Evolutionary conservation across 2,888 invertebrate species (phyloP).

Genomic region (Stramonita haemastoma): DNA sequence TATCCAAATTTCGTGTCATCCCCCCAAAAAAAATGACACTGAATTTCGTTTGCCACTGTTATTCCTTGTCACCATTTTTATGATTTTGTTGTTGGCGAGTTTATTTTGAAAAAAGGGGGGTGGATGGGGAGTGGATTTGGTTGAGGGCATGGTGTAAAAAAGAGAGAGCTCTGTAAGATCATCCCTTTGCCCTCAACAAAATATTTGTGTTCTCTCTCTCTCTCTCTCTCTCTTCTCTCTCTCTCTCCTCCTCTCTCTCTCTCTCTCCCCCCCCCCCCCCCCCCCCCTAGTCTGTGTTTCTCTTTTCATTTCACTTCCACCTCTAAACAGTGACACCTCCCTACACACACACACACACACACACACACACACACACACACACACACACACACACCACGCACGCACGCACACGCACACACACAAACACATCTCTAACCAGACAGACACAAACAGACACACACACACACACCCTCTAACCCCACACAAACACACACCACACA

Average conservation of each 20-base stretch:
- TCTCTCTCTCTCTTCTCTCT: conserved; percentile 1
- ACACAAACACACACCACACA: neutral
- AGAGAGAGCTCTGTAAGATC: too few species aligned
- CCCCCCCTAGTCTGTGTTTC: neutral
- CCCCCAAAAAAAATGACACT: too few species aligned
- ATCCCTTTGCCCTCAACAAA: too few species aligned
- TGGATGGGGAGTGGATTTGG: too few species aligned
- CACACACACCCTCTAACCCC: neutral
- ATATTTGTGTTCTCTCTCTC: neutral
- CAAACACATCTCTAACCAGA: neutral
- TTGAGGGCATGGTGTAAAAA: too few species aligned
- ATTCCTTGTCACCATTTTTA: too few species aligned
- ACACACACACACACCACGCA: neutral
- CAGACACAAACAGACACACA: neutral
- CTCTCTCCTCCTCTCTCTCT: neutral
- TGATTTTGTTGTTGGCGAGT: too few species aligned
- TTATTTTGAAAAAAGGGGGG: too few species aligned
- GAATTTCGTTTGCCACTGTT: too few species aligned
- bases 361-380: conserved; percentile 7
- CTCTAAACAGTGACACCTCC: too few species aligned
- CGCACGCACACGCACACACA: neutral
- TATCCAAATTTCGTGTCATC: too few species aligned
- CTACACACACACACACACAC: conserved; percentile 11
- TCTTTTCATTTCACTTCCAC: too few species aligned
- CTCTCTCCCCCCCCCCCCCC: neutral